Evolutionary conservation across 1,140 invertebrate species (phyloP).

Genomic region (Matsumurasca onukii): DNA sequence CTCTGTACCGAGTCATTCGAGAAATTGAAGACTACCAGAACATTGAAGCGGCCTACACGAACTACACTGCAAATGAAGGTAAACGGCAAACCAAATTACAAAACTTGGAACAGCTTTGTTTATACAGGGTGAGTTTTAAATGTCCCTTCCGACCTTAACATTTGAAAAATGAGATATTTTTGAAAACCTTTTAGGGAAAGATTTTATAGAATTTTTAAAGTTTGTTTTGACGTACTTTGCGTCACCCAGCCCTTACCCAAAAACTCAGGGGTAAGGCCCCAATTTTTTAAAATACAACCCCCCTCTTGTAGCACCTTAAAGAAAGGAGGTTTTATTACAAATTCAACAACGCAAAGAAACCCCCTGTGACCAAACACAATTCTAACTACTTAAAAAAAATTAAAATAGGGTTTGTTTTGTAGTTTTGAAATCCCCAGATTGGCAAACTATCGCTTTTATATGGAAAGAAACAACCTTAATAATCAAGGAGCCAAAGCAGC

Average conservation of each 20-base stretch:
- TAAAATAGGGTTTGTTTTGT: too few relatives aligned
- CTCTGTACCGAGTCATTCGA: not conserved
- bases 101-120: not conserved
- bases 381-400: too few relatives aligned
- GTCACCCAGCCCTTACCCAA: not conserved
- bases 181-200: not conserved
- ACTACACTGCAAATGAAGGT: conserved; percentile 19
- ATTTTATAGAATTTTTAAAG: not conserved
- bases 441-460: too few relatives aligned
- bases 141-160: not conserved
- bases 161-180: not conserved
- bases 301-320: too few relatives aligned
- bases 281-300: too few relatives aligned
- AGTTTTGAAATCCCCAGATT: too few relatives aligned
- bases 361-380: too few relatives aligned
- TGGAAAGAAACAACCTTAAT: too few relatives aligned
- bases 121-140: not conserved
- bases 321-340: too few relatives aligned
- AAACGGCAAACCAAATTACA: not conserved
- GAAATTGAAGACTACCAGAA: conserved; percentile 15
- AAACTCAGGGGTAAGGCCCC: too few relatives aligned
- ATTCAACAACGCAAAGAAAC: too few relatives aligned
- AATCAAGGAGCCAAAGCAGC: too few relatives aligned
- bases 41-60: not conserved
- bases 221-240: not conserved